Evolutionary conservation across 2,888 invertebrate genomes (phyloP).

Genomic region (Drosophila prolongata): DNA sequence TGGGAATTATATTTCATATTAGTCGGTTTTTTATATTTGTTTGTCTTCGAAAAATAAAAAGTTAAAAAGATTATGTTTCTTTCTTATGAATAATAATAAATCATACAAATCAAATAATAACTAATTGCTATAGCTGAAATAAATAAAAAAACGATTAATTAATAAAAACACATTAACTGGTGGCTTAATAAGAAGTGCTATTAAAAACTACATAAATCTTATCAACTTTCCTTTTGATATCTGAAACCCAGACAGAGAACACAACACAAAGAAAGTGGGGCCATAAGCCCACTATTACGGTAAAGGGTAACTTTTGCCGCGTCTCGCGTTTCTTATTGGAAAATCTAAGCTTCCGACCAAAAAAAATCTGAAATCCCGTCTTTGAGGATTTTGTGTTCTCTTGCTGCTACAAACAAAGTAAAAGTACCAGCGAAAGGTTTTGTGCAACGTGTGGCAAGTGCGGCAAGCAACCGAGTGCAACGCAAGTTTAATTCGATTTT

Average conservation of each 20-base stretch:
- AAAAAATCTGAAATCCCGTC: conserved; percentile 50
- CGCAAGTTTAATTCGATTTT: conserved; percentile 79
- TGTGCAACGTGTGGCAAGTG: conserved; percentile 70
- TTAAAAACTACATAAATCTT: conserved; percentile 20
- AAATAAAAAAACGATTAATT: background rate
- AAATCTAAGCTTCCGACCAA: conserved; percentile 52
- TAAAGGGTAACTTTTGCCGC: conserved; percentile 55
- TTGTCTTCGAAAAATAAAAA: no score
- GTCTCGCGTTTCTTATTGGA: conserved; percentile 53
- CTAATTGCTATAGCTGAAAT: background rate
- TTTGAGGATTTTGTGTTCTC: conserved; percentile 53
- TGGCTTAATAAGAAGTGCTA: background rate
- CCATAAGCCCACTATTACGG: conserved; percentile 22
- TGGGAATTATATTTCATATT: no score
- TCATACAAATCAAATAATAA: no score
- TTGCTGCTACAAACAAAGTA: conserved; percentile 69
- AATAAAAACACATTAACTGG: background rate
- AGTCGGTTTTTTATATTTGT: no score
- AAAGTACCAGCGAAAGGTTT: conserved; percentile 76
- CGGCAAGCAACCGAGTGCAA: conserved; percentile 46
- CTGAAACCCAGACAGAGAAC: conserved; percentile 19
- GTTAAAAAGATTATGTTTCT: no score
- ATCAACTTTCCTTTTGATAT: conserved; percentile 39
- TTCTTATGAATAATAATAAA: no score
- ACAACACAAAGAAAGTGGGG: conserved; percentile 26